Base-by-base conservation (phyloP, 2,797 vertebrate genomes). In the Valencia hispanica region DNA sequence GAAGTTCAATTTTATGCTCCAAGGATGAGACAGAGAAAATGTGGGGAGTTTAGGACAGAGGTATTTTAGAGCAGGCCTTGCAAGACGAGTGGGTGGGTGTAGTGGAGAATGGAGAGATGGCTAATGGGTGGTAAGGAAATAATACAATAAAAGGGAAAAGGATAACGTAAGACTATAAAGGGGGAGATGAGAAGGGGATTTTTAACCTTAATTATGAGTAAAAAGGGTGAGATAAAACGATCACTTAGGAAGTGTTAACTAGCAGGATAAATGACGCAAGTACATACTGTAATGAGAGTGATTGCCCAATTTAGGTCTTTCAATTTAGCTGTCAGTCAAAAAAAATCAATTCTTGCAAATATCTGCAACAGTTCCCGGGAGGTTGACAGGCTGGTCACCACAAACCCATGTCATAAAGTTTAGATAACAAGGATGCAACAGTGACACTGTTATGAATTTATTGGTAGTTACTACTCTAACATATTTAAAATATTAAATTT, bases 1-100 rank as follows among this genome's bases (percentile, higher is more conserved):
- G 48, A 81, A 63, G 47, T 85, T 81, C 70, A 89, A 90, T 92
- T 86, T 89, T 88, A 86, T 5, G 43, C 84, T 87, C 81, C 82
- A 89, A 73, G 79, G 79, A 82, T 80, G 77, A 76, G 59, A 70
- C 72, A 22, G 63, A 84, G 45, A 82, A 77, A 78, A 79, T 66
- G 59, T 27, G 15, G 53, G 32, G 36, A 69, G 79, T 87, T 81
- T 70, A 71, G 63, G 72, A 81, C 32, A 27, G 22, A 36, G 50
- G 63, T 81, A 83, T 87, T 80, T 79, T 41, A 84, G 61, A 65
- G 78, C 1, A 25, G 73, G 18, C 39, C 36, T 20, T 75, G 65
- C 30, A 70, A 71, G 73, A 73, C 48, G 55, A 83, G 61, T 69
- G 76, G 70, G 69, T 77, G 68, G 41, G 65, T 65, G 43, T n/a